phyloP scores from a whole-genome alignment of 2,113 vertebrate genomes.

The Xiphophorus hellerii region DNA sequence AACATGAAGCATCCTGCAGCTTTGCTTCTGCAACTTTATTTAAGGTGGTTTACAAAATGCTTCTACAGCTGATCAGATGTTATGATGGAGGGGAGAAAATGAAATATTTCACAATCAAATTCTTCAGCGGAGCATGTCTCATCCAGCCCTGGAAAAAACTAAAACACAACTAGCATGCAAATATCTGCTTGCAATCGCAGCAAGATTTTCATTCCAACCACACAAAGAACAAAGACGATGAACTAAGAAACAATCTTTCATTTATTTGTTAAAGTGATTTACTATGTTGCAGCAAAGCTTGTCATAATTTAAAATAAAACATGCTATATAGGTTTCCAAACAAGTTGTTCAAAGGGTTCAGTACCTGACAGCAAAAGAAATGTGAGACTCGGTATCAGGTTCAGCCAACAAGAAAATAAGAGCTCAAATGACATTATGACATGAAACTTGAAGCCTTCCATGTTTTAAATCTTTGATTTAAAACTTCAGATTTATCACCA shows the following conservation, averaged over 20 bases:
- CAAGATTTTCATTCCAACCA: constrained; percentile 14
- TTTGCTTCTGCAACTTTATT: background rate
- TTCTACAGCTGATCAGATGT: constrained; percentile 35
- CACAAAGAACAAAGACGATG: background rate
- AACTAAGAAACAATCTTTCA: background rate
- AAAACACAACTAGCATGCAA: constrained; percentile 23
- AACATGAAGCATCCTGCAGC: background rate
- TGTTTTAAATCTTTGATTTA: background rate
- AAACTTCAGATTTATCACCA: background rate
- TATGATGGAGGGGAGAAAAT: constrained; percentile 16
- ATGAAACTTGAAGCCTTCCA: background rate
- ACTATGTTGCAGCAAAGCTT: background rate
- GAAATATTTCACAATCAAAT: constrained; percentile 48
- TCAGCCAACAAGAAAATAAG: constrained; percentile 3
- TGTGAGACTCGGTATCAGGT: background rate
- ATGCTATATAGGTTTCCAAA: background rate
- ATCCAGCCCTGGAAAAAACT: constrained; percentile 16
- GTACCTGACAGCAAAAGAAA: background rate
- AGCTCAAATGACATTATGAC: constrained; percentile 1
- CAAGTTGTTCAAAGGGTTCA: background rate
- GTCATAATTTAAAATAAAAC: background rate
- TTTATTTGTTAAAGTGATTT: background rate
- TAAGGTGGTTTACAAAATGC: constrained; percentile 17
- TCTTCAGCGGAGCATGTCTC: constrained; percentile 22
- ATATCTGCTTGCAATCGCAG: constrained; percentile 29